Evolutionary conservation across 2,113 vertebrate genomes (phyloP), one percentile per base, ranked within the genome.

Genomic region (Fulmarus glacialis): DNA sequence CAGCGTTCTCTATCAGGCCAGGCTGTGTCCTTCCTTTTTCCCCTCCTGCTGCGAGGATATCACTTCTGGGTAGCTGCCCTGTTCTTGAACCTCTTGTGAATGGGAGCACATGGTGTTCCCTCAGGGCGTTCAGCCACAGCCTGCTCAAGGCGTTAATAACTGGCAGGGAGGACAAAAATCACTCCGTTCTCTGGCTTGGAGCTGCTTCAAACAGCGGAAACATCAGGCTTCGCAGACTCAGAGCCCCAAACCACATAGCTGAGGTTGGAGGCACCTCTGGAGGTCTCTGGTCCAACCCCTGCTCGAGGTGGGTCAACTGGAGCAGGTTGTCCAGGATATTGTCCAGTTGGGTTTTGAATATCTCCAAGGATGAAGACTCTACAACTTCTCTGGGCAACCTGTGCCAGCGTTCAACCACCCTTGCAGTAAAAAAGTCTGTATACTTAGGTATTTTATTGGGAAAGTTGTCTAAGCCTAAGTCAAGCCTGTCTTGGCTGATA

Each of bases 141-240:
- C 8, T 55, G 27, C 82, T 60, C 38, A 11, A 15, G 40, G 48
- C 22, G 16, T n/a, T 60, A 22, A 55, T n/a, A 47, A n/a, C 53
- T 60, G 40, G 16, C 21, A 7, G 26, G 8, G 34, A 7, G 10
- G 2, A 30, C 45, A 9, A n/a, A 11, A 6, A 16, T 30, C 9
- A 2, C 48, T 47, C 23, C 4, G 0, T 68, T 67, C 68, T 42
- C n/a, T 26, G 26, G 16, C 68, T 40, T 19, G 42, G 40, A 42
- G 75, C 68, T 3, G 11, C 40, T 36, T 45, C 30, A 42, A 26
- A 13, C 24, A 50, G 75, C 66, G 15, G 45, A 17, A 27, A 14
- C 38, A 2, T 26, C 0, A 12, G 83, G n/a, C 42, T 8, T 32
- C 0, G 0, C 21, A 7, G 68, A 3, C 29, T 56, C 48, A 4